Evolutionary conservation across 2,888 invertebrate species (phyloP).

Genomic region (Eustalomyia histrio): DNA sequence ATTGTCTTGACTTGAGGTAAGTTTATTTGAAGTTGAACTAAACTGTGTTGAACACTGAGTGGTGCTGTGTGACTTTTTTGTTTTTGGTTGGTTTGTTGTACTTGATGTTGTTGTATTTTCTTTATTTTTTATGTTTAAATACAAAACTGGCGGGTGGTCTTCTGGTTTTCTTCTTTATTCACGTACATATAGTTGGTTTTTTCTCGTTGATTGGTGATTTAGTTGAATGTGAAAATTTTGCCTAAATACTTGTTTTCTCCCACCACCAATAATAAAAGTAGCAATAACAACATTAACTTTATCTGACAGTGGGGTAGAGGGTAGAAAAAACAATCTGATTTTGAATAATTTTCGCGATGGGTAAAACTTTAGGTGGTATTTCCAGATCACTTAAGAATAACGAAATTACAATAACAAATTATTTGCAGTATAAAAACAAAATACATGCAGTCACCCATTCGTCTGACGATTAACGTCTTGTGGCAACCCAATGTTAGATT

Average conservation of each 20-base stretch:
- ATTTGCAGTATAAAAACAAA: too few relatives aligned
- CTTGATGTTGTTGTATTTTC: conserved; percentile 7
- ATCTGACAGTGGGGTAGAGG: not conserved
- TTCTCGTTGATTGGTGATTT: conserved; percentile 44
- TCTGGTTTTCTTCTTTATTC: conserved; percentile 16
- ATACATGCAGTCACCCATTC: too few relatives aligned
- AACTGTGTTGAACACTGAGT: conserved; percentile 39
- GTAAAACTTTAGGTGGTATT: too few relatives aligned
- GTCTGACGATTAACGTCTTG: too few relatives aligned
- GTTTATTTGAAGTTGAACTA: conserved; percentile 31
- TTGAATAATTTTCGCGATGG: too few relatives aligned
- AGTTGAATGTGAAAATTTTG: conserved; percentile 63
- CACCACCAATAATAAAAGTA: conserved; percentile 44
- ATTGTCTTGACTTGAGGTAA: conserved; percentile 53
- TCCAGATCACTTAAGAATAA: too few relatives aligned
- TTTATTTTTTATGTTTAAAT: conserved; percentile 41
- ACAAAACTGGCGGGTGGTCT: conserved; percentile 63
- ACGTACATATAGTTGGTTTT: conserved; percentile 15
- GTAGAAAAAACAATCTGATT: too few relatives aligned
- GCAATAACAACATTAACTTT: conserved; percentile 10
- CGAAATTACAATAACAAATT: too few relatives aligned
- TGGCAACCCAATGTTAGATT: too few relatives aligned
- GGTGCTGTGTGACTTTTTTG: conserved; percentile 34
- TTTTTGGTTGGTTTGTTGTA: conserved; percentile 18
- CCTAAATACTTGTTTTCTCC: conserved; percentile 65